Evolutionary conservation across 2,797 vertebrate genomes (phyloP), one percentile per base, ranked within the genome.

Genomic region (Moxostoma hubbsi): DNA sequence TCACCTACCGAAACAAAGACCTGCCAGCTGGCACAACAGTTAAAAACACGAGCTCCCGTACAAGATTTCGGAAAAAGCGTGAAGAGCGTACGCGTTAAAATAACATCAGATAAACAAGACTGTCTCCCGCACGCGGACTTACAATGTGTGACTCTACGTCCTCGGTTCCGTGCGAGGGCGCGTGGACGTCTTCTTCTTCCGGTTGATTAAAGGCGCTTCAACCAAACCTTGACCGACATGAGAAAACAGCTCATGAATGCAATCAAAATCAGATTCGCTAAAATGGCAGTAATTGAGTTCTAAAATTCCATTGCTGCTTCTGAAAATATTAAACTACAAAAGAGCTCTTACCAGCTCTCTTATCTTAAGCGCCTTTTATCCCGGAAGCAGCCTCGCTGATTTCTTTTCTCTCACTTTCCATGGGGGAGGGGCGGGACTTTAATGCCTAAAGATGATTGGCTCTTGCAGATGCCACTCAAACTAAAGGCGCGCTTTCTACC

Each of bases 101-200:
- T 54, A 12, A 55, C 24, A 47, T 24, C 2, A 24, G 24, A 24
- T 47, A 79, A 77, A 77, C 49, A 68, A 50, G 16, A 43, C 5
- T 13, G 9, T 18, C 7, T 36, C 13, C 15, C 12, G 13, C 73
- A 79, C 74, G 80, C 80, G 18, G 43, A 80, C 69, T 24, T 24
- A 24, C 24, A 55, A 24, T 24, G 77, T 81, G 73, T 62, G 53
- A 69, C 64, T 66, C 72, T 81, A 77, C 81, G 81, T 79, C 83
- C 83, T 85, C 77, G 18, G 50, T 61, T 81, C 55, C 72, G 77
- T 71, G 53, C 54, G 80, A 77, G 73, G 51, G 77, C 83, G 77
- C 83, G 83, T 81, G 83, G 62, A 66, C 36, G 76, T 69, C 68
- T 66, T 63, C 73, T 74, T 62, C 79, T 84, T 82, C 83, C 83